These are phyloP conservation scores for Elegia similella DNA, from an alignment of 2,888 invertebrate species.

Conservation along the genomic window DNA sequence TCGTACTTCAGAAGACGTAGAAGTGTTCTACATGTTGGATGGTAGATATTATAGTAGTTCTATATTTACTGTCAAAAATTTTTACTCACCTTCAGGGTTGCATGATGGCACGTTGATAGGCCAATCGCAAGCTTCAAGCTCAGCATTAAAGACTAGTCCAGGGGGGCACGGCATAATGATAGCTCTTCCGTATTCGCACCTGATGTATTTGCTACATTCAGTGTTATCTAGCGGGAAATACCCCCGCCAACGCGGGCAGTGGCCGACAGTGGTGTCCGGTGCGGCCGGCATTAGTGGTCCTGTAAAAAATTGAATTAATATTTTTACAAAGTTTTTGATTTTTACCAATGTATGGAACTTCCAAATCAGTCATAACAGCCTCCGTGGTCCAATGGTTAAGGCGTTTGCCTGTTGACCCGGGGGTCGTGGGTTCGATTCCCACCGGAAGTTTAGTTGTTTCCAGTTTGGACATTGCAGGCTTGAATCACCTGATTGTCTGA, in stretches of 20 bases:
- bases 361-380: too few species aligned
- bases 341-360: too few species aligned
- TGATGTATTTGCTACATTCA: slow-evolving; percentile 54
- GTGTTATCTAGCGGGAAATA: slow-evolving; percentile 40
- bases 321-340: neutral
- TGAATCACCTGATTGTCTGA: too few species aligned
- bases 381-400: too few species aligned
- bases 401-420: too few species aligned
- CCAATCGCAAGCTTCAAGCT: slow-evolving; percentile 53
- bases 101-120: slow-evolving; percentile 39
- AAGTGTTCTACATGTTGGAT: neutral
- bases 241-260: slow-evolving; percentile 31
- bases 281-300: neutral
- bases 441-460: too few species aligned
- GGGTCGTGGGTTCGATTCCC: too few species aligned
- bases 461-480: too few species aligned
- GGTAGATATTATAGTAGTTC: neutral
- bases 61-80: too few species aligned
- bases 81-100: neutral
- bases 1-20: neutral
- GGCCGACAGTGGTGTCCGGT: neutral
- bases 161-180: slow-evolving; percentile 53
- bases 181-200: slow-evolving; percentile 53
- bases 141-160: slow-evolving; percentile 54
- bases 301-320: neutral